These are phyloP conservation scores for Hormiphora californensis DNA, from an alignment of 37 sponge, comb jelly and placozoan genomes.

Conservation along the genomic window DNA sequence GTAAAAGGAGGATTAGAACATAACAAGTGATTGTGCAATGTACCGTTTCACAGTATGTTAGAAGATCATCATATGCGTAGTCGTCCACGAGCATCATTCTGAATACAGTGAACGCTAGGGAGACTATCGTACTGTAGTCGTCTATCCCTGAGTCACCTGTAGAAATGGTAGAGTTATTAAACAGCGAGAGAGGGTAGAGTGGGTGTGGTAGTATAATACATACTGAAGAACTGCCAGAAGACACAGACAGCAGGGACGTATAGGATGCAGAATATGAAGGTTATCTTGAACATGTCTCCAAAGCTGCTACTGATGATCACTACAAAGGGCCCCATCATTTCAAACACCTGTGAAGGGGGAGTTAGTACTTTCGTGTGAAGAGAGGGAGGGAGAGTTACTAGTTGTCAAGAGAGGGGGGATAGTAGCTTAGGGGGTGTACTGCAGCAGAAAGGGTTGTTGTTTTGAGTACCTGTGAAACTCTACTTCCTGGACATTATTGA, in stretches of 20 bases:
- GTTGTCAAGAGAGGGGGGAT: no score
- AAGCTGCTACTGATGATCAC: neutral
- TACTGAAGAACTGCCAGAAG: constrained; percentile 35
- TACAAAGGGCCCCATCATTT: constrained; percentile 20
- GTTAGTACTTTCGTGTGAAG: no score
- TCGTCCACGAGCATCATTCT: constrained; percentile 14
- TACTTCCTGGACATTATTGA: no score
- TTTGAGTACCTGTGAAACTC: no score
- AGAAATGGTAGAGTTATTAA: neutral
- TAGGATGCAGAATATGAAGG: neutral
- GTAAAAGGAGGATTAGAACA: no score
- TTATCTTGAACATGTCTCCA: neutral
- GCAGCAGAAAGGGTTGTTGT: no score
- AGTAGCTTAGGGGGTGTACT: no score
- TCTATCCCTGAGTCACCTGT: neutral
- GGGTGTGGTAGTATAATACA: neutral
- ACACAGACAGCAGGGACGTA: constrained; percentile 11
- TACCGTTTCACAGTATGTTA: no score
- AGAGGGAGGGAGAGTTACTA: no score
- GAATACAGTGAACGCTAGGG: constrained; percentile 16
- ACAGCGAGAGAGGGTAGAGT: neutral
- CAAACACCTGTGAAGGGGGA: no score
- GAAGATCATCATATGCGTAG: neutral
- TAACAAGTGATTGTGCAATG: no score
- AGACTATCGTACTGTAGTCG: neutral